Evolutionary conservation across 2,113 vertebrate species (phyloP), one percentile per base, ranked within the genome.

Genomic region (Sorex fumeus): DNA sequence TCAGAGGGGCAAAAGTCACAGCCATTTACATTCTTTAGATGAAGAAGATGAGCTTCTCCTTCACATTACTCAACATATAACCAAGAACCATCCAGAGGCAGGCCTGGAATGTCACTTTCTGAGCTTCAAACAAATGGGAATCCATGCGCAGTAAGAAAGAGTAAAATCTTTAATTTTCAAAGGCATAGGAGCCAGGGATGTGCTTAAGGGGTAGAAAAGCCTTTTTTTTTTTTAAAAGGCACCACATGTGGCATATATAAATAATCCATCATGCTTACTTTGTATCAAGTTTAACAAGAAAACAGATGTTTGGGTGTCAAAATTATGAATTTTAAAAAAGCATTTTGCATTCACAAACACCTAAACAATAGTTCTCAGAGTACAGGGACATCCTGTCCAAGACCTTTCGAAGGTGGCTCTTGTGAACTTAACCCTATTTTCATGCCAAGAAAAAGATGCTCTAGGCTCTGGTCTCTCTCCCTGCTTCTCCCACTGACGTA

Each of bases 1-100:
- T 90, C 57, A 85, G n/a, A 34, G 88, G 19, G 21, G 43, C 5
- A 36, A 88, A 79, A 84, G 78, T 69, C 75, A 87, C 87, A 95
- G 85, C 60, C n/a, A 67, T 5, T 53, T 30, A 34, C 12, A 57
- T 15, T 53, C 78, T 50, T 53, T 10, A 87, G 60, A 75, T 57
- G 10, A 94, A n/a, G 36, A 27, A 70, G 8, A 47, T 5, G 47
- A 10, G 47, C 47, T 50, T 10, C 47, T 12, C 13, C 36, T 50
- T 91, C 32, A 76, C 23, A 27, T 84, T 72, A 84, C 64, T 88
- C 43, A 82, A 43, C 82, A n/a, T 36, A 57, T 66, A 50, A 67
- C 70, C n/a, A 91, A 67, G 64, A 50, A 84, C 6, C n/a, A n/a
- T 60, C 40, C 40, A 3, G 62, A 62, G 74, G 87, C 1, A 75